phyloP scores from a whole-genome alignment of 2,113 vertebrate genomes.

The Rutilus rutilus region DNA sequence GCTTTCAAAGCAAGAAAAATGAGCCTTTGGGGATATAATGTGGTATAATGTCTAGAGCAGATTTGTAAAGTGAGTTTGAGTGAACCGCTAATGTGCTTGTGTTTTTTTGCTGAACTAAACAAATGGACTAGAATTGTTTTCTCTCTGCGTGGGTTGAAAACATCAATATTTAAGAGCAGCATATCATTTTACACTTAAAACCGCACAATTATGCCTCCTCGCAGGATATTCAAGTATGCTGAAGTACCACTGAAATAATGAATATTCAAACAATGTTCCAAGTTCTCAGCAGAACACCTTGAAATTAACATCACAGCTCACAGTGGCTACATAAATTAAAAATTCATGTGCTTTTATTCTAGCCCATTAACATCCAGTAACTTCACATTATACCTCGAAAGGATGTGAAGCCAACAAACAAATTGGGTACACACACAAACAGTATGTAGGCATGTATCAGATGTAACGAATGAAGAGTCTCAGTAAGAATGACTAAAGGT shows the following conservation, averaged over 20 bases:
- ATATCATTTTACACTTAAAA: constrained; percentile 38
- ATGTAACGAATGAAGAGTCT: constrained; percentile 5
- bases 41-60: constrained; percentile 20
- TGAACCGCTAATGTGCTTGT: constrained; percentile 21
- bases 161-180: constrained; percentile 34
- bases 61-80: constrained; percentile 22
- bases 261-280: constrained; percentile 43
- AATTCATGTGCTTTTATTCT: constrained; percentile 41
- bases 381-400: constrained; percentile 24
- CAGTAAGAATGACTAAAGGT: constrained; percentile 8
- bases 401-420: constrained; percentile 14
- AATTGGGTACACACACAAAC: neutral
- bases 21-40: neutral
- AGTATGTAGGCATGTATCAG: constrained; percentile 7
- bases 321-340: constrained; percentile 47
- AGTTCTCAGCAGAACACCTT: constrained; percentile 33
- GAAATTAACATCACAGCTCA: constrained; percentile 43
- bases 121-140: constrained; percentile 18
- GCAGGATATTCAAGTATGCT: constrained; percentile 8
- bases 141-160: constrained; percentile 31
- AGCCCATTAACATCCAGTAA: constrained; percentile 40
- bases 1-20: constrained; percentile 6
- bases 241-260: constrained; percentile 39
- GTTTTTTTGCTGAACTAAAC: constrained; percentile 7
- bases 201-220: constrained; percentile 20